Percentiles rank a stretch among this genome's conserved stretches.
phyloP scores from a whole-genome alignment of 2,888 invertebrate species.

The Eudiplozoon nipponicum region DNA sequence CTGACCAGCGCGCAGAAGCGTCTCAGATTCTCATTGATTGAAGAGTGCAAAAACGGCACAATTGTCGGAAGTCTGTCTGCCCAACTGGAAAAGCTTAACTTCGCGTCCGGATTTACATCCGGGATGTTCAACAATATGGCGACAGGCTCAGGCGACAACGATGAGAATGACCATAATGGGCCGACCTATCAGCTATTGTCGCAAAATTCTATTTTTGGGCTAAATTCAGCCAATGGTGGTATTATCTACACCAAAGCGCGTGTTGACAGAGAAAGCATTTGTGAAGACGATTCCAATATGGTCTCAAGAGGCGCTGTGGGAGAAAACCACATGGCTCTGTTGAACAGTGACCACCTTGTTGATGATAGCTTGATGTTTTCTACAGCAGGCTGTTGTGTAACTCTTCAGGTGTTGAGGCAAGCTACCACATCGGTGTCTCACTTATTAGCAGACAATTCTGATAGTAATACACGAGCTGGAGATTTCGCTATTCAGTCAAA shows the following conservation, averaged over 20 bases:
- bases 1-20: not conserved
- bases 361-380: too few relatives aligned
- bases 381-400: too few relatives aligned
- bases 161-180: not conserved
- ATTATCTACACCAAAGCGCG: slow-evolving; percentile 9
- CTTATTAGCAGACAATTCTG: too few relatives aligned
- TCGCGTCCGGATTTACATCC: slow-evolving; percentile 3
- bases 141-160: not conserved
- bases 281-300: too few relatives aligned
- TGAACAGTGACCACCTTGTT: too few relatives aligned
- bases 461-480: too few relatives aligned
- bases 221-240: slow-evolving; percentile 11
- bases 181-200: slow-evolving; percentile 2
- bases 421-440: too few relatives aligned
- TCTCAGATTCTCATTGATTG: not conserved
- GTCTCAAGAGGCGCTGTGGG: too few relatives aligned
- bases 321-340: too few relatives aligned
- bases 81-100: not conserved
- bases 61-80: not conserved
- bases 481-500: too few relatives aligned
- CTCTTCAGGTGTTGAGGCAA: too few relatives aligned
- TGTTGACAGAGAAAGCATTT: slow-evolving; percentile 14
- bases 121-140: not conserved
- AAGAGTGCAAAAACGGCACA: not conserved
- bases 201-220: slow-evolving; percentile 1